A percentile compares a stretch with the other conserved stretches of the same genome.
Evolutionary conservation across 37 sponge, comb jelly and placozoan genomes (phyloP).

Genomic region (Aplysina aerophoba): DNA sequence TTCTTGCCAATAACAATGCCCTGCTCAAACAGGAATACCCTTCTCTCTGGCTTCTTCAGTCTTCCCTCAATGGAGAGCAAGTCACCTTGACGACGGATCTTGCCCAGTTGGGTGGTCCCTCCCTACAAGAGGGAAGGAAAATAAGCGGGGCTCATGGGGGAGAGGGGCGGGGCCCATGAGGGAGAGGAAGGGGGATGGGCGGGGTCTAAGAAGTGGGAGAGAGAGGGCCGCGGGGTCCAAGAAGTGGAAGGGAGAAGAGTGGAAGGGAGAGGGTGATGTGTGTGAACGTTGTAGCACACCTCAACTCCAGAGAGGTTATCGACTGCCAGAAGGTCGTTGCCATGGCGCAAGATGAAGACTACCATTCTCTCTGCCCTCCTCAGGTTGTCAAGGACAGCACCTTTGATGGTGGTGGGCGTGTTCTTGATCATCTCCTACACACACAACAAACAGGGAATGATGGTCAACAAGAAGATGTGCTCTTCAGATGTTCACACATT

Average conservation of each 20-base stretch:
- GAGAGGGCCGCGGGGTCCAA: too few relatives aligned
- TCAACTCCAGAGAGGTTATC: conserved; percentile 74
- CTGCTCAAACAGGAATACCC: conserved; percentile 85
- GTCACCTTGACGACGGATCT: conserved; percentile 71
- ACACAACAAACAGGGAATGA: not conserved
- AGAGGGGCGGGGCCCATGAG: too few relatives aligned
- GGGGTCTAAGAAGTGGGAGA: too few relatives aligned
- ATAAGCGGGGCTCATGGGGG: too few relatives aligned
- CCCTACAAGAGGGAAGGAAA: not conserved
- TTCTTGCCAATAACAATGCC: conserved; percentile 70
- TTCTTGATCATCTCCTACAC: conserved; percentile 32
- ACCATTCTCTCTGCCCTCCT: conserved; percentile 76
- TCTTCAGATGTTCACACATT: not conserved
- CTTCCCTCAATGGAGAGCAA: conserved; percentile 47
- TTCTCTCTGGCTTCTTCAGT: conserved; percentile 48
- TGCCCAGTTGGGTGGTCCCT: conserved; percentile 41
- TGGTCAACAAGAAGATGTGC: not conserved
- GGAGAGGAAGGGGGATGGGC: too few relatives aligned
- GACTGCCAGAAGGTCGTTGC: conserved; percentile 87
- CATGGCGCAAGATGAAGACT: conserved; percentile 86
- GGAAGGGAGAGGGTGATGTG: too few relatives aligned
- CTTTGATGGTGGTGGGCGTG: conserved; percentile 5
- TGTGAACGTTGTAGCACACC: conserved; percentile 21
- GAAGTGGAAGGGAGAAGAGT: too few relatives aligned
- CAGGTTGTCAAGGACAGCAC: conserved; percentile 9